Conservation (phyloP, 2,797 vertebrate species). For the Myiothlypis coronata region DNA sequence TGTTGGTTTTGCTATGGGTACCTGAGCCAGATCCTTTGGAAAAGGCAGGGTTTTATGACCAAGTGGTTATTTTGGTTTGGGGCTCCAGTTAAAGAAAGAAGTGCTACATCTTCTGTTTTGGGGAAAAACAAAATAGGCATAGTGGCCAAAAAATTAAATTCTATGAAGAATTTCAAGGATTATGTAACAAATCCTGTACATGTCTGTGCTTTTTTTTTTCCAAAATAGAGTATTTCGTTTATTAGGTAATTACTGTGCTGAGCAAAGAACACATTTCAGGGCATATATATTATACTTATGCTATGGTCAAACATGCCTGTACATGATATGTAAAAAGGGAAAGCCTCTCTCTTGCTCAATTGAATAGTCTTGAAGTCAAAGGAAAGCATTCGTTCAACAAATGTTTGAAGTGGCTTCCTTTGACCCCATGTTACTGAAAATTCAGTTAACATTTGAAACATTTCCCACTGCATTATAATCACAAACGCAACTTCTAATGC, state of each 20-base stretch:
- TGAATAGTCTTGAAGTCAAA: not conserved
- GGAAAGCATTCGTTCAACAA: not conserved
- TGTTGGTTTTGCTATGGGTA: not conserved
- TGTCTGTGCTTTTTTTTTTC: not conserved
- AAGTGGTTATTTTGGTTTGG: not conserved
- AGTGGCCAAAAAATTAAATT: not conserved
- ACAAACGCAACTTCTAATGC: not conserved
- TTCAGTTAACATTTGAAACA: not conserved
- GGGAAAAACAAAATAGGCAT: accelerated
- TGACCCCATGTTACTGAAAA: not conserved
- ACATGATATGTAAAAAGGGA: not conserved
- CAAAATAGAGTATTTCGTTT: not conserved
- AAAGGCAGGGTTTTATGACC: not conserved
- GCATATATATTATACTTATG: not conserved
- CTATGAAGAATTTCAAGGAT: not conserved
- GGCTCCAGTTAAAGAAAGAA: not conserved
- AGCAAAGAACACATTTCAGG: not conserved
- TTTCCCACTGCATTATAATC: not conserved
- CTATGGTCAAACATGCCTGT: not conserved
- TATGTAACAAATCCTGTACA: not conserved
- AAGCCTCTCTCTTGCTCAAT: not conserved
- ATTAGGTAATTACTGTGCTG: not conserved
- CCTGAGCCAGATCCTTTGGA: not conserved
- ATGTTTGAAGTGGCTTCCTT: not conserved
- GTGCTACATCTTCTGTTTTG: not conserved